phyloP scores from a whole-genome alignment of 1,140 invertebrate species.

The Psix sp. region DNA sequence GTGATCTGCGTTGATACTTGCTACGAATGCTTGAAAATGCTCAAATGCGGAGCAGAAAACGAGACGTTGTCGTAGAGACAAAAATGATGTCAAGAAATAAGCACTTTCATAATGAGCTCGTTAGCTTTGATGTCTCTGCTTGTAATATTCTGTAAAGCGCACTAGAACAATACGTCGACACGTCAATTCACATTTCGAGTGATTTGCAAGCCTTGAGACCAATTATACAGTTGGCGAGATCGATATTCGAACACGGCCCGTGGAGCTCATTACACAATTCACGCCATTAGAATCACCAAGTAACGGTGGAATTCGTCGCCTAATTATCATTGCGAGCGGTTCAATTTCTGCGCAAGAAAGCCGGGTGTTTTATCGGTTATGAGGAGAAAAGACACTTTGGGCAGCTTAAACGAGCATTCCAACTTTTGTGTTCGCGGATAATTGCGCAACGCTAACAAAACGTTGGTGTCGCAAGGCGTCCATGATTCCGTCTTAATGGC shows the following conservation, averaged over 20 bases:
- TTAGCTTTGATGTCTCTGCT: conserved; percentile 43
- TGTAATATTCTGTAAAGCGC: conserved; percentile 31
- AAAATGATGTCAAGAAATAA: conserved; percentile 42
- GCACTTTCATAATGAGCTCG: conserved; percentile 48
- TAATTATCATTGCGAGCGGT: too few relatives aligned
- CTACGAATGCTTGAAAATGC: conserved; percentile 13
- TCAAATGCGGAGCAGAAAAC: conserved; percentile 14
- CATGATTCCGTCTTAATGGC: too few relatives aligned
- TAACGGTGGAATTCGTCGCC: too few relatives aligned
- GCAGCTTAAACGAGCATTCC: too few relatives aligned
- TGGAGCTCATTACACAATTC: conserved; percentile 36
- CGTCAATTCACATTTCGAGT: conserved; percentile 54
- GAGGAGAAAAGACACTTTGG: too few relatives aligned
- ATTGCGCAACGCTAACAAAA: too few relatives aligned
- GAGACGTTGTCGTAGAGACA: conserved; percentile 6
- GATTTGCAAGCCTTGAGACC: conserved; percentile 47
- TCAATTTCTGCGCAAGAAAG: too few relatives aligned
- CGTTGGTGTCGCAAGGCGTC: too few relatives aligned
- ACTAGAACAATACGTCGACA: conserved; percentile 48
- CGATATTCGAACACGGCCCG: conserved; percentile 44
- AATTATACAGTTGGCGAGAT: conserved; percentile 33
- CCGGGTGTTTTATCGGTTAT: too few relatives aligned
- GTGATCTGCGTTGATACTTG: too few relatives aligned
- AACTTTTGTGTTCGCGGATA: too few relatives aligned
- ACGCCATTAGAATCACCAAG: conserved; percentile 9